A percentile compares a stretch with the other conserved stretches of the same genome.
Evolutionary conservation across 2,888 invertebrate genomes (phyloP).

Genomic region (Yponomeuta sedellus): DNA sequence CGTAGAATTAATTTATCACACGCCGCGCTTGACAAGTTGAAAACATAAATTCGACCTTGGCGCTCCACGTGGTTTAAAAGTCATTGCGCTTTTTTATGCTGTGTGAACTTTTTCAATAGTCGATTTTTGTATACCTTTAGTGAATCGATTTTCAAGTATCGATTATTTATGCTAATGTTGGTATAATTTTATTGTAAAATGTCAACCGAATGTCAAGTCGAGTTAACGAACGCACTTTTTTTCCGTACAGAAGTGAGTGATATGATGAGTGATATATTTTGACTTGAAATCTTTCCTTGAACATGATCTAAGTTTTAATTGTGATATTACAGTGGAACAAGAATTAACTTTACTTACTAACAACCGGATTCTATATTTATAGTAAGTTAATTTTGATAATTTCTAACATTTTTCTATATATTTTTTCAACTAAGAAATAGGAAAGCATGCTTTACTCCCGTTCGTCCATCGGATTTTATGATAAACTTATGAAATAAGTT

Average conservation of each 20-base stretch:
- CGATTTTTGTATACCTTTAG: slow-evolving; percentile 4
- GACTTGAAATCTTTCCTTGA: too few relatives aligned
- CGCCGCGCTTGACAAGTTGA: slow-evolving; percentile 77
- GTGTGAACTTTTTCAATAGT: not conserved
- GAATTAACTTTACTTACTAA: too few relatives aligned
- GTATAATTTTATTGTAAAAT: not conserved
- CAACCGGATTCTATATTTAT: too few relatives aligned
- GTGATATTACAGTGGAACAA: too few relatives aligned
- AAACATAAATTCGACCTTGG: slow-evolving; percentile 78
- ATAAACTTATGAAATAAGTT: too few relatives aligned
- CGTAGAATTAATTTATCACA: slow-evolving; percentile 77
- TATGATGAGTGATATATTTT: too few relatives aligned
- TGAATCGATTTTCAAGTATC: slow-evolving; percentile 27
- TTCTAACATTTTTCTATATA: too few relatives aligned
- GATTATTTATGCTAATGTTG: slow-evolving; percentile 8
- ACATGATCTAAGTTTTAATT: too few relatives aligned
- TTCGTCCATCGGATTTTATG: too few relatives aligned
- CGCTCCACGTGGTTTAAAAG: slow-evolving; percentile 71
- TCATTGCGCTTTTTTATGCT: slow-evolving; percentile 42
- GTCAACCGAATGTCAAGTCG: slow-evolving; percentile 2
- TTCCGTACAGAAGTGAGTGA: not conserved
- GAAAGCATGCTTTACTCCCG: too few relatives aligned
- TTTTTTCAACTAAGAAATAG: too few relatives aligned
- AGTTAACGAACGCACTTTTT: not conserved
- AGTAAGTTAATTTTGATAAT: too few relatives aligned